phyloP scores from a whole-genome alignment of 1,140 invertebrate species.

The Diploscapter pachys region DNA sequence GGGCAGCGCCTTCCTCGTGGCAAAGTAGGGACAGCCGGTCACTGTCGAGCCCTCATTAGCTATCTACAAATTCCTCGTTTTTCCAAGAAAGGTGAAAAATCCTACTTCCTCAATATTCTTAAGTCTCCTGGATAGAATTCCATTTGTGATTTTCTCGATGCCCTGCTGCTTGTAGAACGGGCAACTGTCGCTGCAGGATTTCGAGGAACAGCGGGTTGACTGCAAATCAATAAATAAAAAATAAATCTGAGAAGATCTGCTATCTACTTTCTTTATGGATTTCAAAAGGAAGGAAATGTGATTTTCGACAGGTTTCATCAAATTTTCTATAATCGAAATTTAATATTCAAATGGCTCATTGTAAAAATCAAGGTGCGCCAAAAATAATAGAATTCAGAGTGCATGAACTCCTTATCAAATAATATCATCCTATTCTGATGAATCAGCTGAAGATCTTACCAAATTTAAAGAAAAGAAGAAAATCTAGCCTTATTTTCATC shows the following conservation, averaged over 20 bases:
- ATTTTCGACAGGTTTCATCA: no score
- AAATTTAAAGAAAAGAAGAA: not conserved
- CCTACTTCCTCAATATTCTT: not conserved
- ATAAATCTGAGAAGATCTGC: no score
- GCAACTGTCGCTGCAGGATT: constrained; percentile 30
- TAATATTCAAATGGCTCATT: no score
- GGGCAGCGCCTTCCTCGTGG: constrained; percentile 37
- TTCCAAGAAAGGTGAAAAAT: not conserved
- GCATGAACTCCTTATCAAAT: constrained; percentile 63
- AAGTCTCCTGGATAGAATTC: constrained; percentile 29
- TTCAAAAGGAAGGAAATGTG: no score
- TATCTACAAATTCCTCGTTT: not conserved
- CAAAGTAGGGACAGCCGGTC: constrained; percentile 55
- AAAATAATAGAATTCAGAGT: not conserved
- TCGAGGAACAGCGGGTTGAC: not conserved
- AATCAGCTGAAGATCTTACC: not conserved
- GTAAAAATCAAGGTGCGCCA: no score
- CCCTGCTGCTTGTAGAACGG: constrained; percentile 40
- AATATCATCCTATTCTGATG: not conserved
- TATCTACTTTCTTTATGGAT: no score
- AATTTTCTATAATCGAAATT: no score
- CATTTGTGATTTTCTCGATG: constrained; percentile 48
- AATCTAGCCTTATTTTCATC: not conserved
- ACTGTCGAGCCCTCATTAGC: not conserved
- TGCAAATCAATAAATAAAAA: no score